Conservation (phyloP, 2,113 vertebrate species). For the Turnix velox region DNA sequence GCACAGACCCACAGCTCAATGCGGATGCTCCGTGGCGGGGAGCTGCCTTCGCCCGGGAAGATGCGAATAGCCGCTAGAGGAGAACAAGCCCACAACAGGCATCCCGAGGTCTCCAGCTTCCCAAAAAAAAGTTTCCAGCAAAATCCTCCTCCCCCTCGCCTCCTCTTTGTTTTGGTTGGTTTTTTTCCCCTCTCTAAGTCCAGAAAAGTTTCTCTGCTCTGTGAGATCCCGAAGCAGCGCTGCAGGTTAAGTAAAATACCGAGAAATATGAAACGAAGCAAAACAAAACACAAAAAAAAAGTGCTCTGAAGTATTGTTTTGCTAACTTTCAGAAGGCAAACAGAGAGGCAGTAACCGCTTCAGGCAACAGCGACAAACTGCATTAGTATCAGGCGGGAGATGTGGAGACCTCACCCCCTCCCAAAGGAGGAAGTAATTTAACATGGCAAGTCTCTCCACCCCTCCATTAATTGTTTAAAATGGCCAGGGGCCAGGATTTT, state of each 20-base stretch:
- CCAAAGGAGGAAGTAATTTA: conserved; percentile 61
- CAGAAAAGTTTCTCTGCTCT: background rate
- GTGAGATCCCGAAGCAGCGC: background rate
- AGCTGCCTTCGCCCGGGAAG: background rate
- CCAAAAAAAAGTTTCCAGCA: background rate
- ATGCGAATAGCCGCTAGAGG: background rate
- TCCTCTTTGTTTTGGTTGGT: background rate
- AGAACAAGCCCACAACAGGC: background rate
- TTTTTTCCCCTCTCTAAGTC: background rate
- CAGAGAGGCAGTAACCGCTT: conserved; percentile 40
- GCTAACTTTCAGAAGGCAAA: conserved; percentile 24
- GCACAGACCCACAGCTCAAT: background rate
- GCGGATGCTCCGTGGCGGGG: background rate
- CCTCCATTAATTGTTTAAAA: conserved; percentile 62
- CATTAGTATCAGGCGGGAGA: background rate
- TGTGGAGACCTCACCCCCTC: conserved; percentile 34
- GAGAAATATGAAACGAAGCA: background rate
- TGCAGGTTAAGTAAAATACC: background rate
- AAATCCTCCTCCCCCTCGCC: background rate
- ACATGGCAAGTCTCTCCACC: conserved; percentile 59
- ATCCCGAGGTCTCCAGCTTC: conserved; percentile 4
- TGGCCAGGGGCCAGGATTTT: conserved; percentile 53
- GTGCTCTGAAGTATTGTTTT: background rate
- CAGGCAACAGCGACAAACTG: conserved; percentile 32
- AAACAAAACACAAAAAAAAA: background rate